Evolutionary conservation across 30 jellyfish, hydroid and myxozoan genomes (phyloP), one percentile per base, ranked within the genome.

Genomic region (Mastigias papua): DNA sequence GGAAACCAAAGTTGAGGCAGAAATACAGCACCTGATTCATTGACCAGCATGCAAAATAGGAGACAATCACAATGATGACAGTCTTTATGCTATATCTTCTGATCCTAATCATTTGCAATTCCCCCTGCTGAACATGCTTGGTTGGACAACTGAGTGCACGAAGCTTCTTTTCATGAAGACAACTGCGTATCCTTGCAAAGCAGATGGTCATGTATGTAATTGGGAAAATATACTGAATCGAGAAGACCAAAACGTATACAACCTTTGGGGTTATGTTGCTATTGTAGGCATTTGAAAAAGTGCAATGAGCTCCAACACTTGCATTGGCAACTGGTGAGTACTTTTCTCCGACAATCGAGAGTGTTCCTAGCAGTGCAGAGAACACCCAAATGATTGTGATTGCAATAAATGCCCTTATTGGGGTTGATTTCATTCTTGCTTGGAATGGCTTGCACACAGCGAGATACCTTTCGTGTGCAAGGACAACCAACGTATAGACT

Each of bases 291-390:
- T 67, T 87, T 23, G 96, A 87, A 63, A 89, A 89, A 2, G 86
- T 89, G 76, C 97, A 89, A 48, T 89, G 97, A 1, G 97, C 97
- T 27, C 97, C 97, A 73, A 89, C 93, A 31, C 88, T 80, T 32
- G 97, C 97, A 49, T 89, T 54, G 54, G 65, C 69, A 26, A 58
- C 80, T 29, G 89, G 69, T 4, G 97, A 51, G 51, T 48, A 84
- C 76, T 81, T 73, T 65, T 89, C 97, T 1, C 97, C 97, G 26
- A 80, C 37, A 11, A 89, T 46, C 5, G 97, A 89, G 5, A 62
- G 71, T 20, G 72, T 11, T 21, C 97, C 97, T 5, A 89, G 84
- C 48, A 89, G 20, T 6, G 73, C 57, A 13, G 93, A 79, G 77
- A 80, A 89, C 31, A 89, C 69, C 90, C 92, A 89, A 42, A 89